Base-by-base conservation (phyloP, 2,888 invertebrate species). In the Eumacrocentrus americanus region DNA sequence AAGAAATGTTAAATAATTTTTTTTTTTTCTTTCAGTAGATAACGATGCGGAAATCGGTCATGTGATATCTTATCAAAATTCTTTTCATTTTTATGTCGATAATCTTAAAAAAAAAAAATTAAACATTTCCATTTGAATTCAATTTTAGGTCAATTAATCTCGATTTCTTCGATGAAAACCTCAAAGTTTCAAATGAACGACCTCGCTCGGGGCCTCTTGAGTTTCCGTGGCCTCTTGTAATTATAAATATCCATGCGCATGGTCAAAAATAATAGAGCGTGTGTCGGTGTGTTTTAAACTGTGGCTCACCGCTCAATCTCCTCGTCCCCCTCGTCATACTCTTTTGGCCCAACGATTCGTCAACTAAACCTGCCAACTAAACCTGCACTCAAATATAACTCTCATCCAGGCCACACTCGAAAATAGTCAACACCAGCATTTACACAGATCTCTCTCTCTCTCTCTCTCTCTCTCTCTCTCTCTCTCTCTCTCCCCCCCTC, bases 391-490 rank as follows among this genome's bases (percentile, higher is more conserved):
- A 52, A 62, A 55, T 69, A 68, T 72, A 72, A 67, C 69, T 57
- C 64, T 61, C n/a, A 69, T 70, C 65, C 72, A 74, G 72, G 74
- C 70, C 74, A 71, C 60, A 61, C 66, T 65, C 71, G 68, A 72
- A 74, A 74, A 74, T 74, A 74, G 74, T 29, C 29, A 6, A 9
- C 68, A 58, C 54, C 29, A 42, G 34, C 42, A 42, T 42, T 42
- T 16, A 29, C 4, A 29, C 29, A 6, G 29, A 6, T 29, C 9
- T 6, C 9, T 29, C 29, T 6, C 9, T 29, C 9, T 29, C 29
- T 6, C 4, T 29, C 4, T 29, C 9, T 29, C 9, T 29, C 4
- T 29, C 9, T 6, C 29, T 29, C 9, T 29, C 9, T 29, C 9
- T 29, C 29, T 29, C 4, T 29, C 9, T 6, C 29, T 29, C 9